phyloP scores from a whole-genome alignment of 2,113 vertebrate genomes.

The Redunca redunca region DNA sequence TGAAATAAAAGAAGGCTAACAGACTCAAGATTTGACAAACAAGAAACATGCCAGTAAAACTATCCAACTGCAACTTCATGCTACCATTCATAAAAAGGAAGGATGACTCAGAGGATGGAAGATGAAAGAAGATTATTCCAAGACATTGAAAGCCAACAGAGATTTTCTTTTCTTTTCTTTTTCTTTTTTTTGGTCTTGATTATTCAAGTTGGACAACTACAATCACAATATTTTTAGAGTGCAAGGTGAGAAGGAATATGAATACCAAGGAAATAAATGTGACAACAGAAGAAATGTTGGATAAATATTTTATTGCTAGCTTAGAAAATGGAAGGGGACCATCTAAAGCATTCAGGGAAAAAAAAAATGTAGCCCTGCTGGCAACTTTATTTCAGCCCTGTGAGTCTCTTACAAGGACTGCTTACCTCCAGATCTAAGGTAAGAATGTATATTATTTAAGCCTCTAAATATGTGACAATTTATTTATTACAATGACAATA shows the following conservation, averaged over 20 bases:
- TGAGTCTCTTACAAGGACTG: background rate
- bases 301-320: background rate
- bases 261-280: background rate
- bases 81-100: background rate
- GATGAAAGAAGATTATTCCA: background rate
- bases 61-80: background rate
- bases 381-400: background rate
- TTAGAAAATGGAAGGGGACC: background rate
- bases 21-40: background rate
- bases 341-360: background rate
- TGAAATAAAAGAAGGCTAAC: background rate
- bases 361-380: background rate
- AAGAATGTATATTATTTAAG: background rate
- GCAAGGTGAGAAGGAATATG: background rate
- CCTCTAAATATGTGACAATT: background rate
- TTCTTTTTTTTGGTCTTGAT: background rate
- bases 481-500: background rate
- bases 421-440: background rate
- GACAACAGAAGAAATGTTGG: background rate
- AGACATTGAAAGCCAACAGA: background rate
- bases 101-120: background rate
- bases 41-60: background rate
- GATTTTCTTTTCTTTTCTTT: background rate
- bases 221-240: background rate
- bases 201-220: background rate